These are phyloP conservation scores for Centruroides sculpturatus DNA, from an alignment of 1,140 invertebrate species.

Conservation along the genomic window DNA sequence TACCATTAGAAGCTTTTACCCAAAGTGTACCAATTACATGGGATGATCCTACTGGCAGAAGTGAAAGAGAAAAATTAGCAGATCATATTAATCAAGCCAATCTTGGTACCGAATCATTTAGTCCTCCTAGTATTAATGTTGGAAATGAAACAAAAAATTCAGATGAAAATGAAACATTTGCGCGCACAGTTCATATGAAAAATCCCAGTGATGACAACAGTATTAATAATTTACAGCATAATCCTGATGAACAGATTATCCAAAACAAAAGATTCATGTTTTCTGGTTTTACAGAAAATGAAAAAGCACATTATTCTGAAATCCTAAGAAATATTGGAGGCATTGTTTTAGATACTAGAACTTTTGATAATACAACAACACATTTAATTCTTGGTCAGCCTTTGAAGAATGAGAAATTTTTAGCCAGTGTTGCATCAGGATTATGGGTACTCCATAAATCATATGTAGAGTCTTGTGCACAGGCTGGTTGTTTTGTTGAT, in stretches of 20 bases:
- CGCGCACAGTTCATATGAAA: too few species aligned
- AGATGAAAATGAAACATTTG: too few species aligned
- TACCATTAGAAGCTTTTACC: neutral
- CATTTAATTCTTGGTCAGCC: conserved; percentile 60
- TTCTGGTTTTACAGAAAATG: conserved; percentile 30
- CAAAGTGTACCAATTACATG: conserved; percentile 31
- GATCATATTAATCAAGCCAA: neutral
- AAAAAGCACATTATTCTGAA: conserved; percentile 31
- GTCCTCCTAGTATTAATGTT: neutral
- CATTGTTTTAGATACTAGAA: conserved; percentile 38
- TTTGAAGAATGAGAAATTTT: conserved; percentile 66
- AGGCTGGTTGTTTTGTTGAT: conserved; percentile 44
- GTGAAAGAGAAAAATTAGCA: conserved; percentile 18
- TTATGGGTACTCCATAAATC: conserved; percentile 69
- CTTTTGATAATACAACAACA: conserved; percentile 50
- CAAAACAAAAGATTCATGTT: conserved; percentile 23
- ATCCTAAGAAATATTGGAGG: conserved; percentile 50
- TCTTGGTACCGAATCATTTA: neutral
- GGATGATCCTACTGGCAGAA: conserved; percentile 32
- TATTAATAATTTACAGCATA: neutral
- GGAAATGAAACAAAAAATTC: neutral
- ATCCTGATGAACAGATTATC: neutral
- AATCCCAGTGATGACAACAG: neutral
- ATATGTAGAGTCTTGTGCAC: conserved; percentile 52
- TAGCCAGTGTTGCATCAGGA: conserved; percentile 65